These are phyloP conservation scores for Conger conger DNA, from an alignment of 2,113 vertebrate genomes.

Conservation along the genomic window DNA sequence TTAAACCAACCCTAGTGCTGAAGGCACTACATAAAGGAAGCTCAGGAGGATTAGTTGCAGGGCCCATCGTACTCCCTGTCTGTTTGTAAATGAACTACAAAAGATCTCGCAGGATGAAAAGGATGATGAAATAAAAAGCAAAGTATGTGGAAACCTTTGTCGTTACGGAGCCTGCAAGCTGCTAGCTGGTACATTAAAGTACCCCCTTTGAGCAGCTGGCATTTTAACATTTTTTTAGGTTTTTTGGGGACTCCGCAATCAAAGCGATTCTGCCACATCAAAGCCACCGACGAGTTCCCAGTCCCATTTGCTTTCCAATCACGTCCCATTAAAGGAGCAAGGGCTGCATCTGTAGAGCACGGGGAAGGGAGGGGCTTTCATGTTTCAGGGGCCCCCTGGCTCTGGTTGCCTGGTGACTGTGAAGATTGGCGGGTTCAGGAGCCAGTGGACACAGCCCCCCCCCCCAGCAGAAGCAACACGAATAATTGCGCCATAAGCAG, in stretches of 20 bases:
- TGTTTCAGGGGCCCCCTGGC: background rate
- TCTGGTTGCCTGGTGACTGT: background rate
- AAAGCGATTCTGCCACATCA: background rate
- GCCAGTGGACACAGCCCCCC: background rate
- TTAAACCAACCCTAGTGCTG: no score
- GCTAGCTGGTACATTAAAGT: background rate
- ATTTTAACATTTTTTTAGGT: background rate
- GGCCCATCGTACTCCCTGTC: no score
- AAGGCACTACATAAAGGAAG: no score
- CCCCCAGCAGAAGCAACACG: background rate
- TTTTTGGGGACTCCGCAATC: background rate
- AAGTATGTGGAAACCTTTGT: background rate
- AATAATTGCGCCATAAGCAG: conserved; percentile 58
- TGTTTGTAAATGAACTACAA: background rate
- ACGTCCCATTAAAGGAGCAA: background rate
- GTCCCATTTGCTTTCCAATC: background rate
- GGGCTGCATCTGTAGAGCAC: background rate
- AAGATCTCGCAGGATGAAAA: background rate
- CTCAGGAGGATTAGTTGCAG: no score
- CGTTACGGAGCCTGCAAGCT: background rate
- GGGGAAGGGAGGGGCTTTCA: background rate
- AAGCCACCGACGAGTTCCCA: background rate
- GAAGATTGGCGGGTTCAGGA: background rate
- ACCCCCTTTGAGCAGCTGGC: background rate
- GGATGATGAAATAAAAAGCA: background rate